phyloP scores from a whole-genome alignment of 2,113 vertebrate species.

The Capreolus pygargus region DNA sequence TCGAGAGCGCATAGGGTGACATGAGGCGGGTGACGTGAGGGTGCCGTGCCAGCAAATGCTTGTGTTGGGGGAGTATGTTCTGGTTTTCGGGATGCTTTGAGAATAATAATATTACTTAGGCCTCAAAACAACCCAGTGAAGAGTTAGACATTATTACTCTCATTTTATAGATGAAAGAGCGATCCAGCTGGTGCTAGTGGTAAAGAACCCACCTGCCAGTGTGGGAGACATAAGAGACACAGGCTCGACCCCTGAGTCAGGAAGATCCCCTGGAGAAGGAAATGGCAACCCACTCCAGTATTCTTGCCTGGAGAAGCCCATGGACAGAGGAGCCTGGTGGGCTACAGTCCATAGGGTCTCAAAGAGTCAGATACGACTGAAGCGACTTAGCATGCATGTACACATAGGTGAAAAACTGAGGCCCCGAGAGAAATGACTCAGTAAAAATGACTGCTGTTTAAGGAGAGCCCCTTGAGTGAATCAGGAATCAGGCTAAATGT shows the following conservation, averaged over 20 bases:
- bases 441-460: background rate
- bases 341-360: background rate
- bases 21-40: background rate
- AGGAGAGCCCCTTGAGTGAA: background rate
- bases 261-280: background rate
- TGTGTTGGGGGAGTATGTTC: background rate
- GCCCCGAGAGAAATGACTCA: background rate
- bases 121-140: background rate
- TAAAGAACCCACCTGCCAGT: background rate
- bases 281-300: background rate
- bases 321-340: background rate
- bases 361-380: background rate
- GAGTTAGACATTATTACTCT: background rate
- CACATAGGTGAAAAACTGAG: background rate
- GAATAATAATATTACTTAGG: background rate
- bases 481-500: background rate
- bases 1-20: rapidly evolving
- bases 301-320: background rate
- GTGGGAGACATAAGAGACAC: background rate
- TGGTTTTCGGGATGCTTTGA: background rate
- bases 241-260: background rate
- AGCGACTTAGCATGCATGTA: background rate
- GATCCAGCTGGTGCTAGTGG: background rate
- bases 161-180: background rate
- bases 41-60: background rate